Evolutionary conservation across 2,797 vertebrate species (phyloP), one percentile per base, ranked within the genome.

Genomic region (Sternarchorhynchus goeldii): DNA sequence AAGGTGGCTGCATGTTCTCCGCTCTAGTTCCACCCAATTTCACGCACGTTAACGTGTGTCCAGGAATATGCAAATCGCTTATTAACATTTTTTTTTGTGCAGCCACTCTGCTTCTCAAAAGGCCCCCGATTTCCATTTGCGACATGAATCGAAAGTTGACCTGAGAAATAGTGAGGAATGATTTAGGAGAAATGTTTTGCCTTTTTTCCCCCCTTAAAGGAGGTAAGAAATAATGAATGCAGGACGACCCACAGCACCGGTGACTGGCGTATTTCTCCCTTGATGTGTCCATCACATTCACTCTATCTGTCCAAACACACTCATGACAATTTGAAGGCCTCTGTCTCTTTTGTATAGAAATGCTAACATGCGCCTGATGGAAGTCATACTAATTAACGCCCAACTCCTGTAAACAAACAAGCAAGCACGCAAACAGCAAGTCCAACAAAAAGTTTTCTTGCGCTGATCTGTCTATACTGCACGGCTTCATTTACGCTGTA

Each of bases 21-120:
- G 83, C 85, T 84, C 79, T 80, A 84, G 75, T 84, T 84, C 85
- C 85, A 86, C 81, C 81, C 85, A 86, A 86, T 86, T 86, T 86
- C 85, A 86, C 80, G 85, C 83, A 79, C 73, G 83, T 86, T 86
- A 86, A 81, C 83, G 81, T 83, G 73, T 70, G 79, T 67, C 79
- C 77, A 39, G 77, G 70, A 86, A 82, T 83, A 86, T 86, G 85
- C 85, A 84, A 84, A 86, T 83, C 71, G 72, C 76, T 83, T 84
- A 84, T 84, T 86, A 82, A 39, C 83, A 73, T 68, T 34, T 56
- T 45, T 36, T 53, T 36, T 62, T 76, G 82, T 79, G 74, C 75
- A 70, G 76, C 75, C 77, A 71, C 81, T 76, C 76, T 67, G 64
- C 66, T 79, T 76, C 64, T 77, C 57, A 79, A 68, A 86, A 76